Evolutionary conservation across 2,888 invertebrate genomes (phyloP).

Genomic region (Leptopterna dolabrata): DNA sequence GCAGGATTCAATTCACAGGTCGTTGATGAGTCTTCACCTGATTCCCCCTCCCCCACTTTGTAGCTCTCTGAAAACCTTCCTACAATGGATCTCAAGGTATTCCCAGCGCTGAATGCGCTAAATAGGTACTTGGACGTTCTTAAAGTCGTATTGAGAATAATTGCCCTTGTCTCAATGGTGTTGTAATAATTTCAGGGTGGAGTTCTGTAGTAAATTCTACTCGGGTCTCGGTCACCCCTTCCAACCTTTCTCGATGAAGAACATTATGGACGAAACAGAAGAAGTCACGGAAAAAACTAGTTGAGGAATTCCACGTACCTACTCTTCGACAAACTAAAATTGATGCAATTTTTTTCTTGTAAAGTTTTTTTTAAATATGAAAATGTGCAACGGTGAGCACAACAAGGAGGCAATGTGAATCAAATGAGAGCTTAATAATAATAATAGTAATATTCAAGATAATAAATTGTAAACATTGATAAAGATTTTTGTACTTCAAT

Average conservation of each 20-base stretch:
- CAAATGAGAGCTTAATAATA: not conserved
- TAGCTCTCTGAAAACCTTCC: too few relatives aligned
- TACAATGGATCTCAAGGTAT: too few relatives aligned
- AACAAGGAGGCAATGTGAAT: not conserved
- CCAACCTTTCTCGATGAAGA: slow-evolving; percentile 76
- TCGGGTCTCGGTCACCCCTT: slow-evolving; percentile 75
- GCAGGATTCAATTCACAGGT: too few relatives aligned
- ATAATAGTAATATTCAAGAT: not conserved
- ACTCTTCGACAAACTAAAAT: not conserved
- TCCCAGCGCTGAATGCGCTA: too few relatives aligned
- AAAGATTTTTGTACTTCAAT: too few relatives aligned
- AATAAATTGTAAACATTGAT: too few relatives aligned
- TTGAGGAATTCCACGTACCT: not conserved
- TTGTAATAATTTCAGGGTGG: slow-evolving; percentile 72
- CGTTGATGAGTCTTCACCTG: too few relatives aligned
- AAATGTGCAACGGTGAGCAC: not conserved
- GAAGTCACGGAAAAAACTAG: slow-evolving; percentile 27
- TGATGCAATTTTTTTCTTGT: not conserved
- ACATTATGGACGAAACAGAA: slow-evolving; percentile 67
- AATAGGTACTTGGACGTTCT: too few relatives aligned
- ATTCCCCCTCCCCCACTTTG: too few relatives aligned
- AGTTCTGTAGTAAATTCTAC: slow-evolving; percentile 83
- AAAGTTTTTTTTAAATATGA: not conserved
- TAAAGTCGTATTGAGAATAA: too few relatives aligned
- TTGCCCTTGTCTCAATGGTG: too few relatives aligned